These are phyloP conservation scores for Paralichthys olivaceus DNA, from an alignment of 2,113 vertebrate genomes.

Conservation along the genomic window DNA sequence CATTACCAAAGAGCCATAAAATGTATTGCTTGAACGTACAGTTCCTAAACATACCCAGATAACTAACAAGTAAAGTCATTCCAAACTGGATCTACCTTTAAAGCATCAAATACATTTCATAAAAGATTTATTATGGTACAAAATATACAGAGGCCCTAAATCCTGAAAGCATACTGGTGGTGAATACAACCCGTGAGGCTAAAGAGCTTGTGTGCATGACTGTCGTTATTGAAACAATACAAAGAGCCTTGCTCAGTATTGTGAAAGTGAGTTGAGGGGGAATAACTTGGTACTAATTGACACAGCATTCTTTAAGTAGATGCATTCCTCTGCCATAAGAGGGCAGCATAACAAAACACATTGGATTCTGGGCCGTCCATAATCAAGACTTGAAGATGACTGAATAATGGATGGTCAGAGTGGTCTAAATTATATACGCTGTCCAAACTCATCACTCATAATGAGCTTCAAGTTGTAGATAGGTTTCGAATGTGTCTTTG, in stretches of 20 bases:
- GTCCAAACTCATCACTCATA: background rate
- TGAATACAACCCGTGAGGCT: conserved; percentile 70
- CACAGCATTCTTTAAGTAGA: conserved; percentile 67
- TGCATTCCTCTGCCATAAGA: conserved; percentile 68
- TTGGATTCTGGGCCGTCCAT: background rate
- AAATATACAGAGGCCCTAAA: conserved; percentile 66
- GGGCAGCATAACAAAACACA: conserved; percentile 68
- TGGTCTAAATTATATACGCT: conserved; percentile 12
- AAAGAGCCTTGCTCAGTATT: conserved; percentile 76
- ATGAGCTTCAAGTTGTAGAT: conserved; percentile 64
- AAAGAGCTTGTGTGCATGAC: conserved; percentile 74
- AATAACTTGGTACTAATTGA: conserved; percentile 79
- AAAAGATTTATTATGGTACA: conserved; percentile 57
- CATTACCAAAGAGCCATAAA: conserved; percentile 23
- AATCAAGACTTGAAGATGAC: background rate
- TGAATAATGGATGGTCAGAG: conserved; percentile 8
- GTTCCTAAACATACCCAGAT: conserved; percentile 38
- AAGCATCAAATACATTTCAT: conserved; percentile 62
- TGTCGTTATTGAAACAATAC: conserved; percentile 73
- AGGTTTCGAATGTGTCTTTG: conserved; percentile 79
- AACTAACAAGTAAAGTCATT: conserved; percentile 43
- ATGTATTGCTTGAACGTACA: conserved; percentile 26
- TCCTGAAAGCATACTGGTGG: conserved; percentile 46
- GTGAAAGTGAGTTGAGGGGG: conserved; percentile 76
- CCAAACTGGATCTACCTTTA: conserved; percentile 58